Evolutionary conservation across 2,113 vertebrate species (phyloP).

Genomic region (Neotoma lepida): DNA sequence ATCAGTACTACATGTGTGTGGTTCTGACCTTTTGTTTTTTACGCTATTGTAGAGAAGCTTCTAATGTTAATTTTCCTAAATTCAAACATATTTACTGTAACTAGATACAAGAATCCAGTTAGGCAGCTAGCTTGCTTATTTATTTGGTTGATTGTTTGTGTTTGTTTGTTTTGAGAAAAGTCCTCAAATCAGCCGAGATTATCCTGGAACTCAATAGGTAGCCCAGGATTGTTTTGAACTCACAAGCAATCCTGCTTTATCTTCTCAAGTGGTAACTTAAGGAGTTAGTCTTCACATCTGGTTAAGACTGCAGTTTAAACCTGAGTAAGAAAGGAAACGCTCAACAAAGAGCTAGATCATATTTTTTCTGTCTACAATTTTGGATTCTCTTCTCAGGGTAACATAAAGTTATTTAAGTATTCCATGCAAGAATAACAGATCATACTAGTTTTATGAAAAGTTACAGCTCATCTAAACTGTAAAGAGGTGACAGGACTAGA

Average conservation of each 20-base stretch:
- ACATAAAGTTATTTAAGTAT: not conserved
- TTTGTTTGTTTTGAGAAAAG: not conserved
- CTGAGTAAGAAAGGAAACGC: not conserved
- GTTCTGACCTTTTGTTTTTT: not conserved
- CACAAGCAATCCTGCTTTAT: no score
- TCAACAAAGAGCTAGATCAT: not conserved
- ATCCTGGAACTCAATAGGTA: not conserved
- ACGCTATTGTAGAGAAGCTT: not conserved
- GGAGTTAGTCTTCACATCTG: not conserved
- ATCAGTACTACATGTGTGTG: not conserved
- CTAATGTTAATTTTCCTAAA: slow-evolving; percentile 31
- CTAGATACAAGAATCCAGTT: not conserved
- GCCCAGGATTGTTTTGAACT: not conserved
- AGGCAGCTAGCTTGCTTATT: not conserved
- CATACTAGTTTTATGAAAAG: not conserved
- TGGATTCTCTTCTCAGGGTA: not conserved
- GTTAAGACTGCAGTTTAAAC: not conserved
- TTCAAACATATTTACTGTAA: slow-evolving; percentile 21
- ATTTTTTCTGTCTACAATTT: not conserved
- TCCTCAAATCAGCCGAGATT: not conserved
- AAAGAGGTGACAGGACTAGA: not conserved
- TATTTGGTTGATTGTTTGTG: not conserved
- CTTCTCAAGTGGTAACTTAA: not conserved
- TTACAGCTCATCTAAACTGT: not conserved
- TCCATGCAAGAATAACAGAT: not conserved